phyloP scores from a whole-genome alignment of 92 coral and sea anemone species.

The Siderastrea radians region DNA sequence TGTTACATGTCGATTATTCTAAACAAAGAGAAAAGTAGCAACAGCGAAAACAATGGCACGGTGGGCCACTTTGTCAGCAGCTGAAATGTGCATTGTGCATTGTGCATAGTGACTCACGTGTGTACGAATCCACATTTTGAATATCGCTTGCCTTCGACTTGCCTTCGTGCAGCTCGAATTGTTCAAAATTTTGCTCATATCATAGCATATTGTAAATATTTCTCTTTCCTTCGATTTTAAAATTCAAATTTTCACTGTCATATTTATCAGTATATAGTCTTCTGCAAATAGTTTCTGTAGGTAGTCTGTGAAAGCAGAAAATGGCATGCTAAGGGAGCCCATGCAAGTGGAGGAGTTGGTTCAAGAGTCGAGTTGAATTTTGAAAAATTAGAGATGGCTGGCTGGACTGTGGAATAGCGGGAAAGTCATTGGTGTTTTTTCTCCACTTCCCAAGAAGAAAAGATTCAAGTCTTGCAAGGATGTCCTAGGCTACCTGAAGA shows the following conservation, averaged over 20 bases:
- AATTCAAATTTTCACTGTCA: too few relatives aligned
- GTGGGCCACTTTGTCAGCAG: background rate
- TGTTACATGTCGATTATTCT: background rate
- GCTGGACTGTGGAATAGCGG: background rate
- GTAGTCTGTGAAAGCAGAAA: background rate
- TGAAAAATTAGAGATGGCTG: conserved; percentile 14
- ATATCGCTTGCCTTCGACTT: too few relatives aligned
- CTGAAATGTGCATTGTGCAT: background rate
- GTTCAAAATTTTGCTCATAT: background rate
- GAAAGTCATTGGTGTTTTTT: background rate
- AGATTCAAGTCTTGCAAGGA: background rate
- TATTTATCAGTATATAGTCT: too few relatives aligned
- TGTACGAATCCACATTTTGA: too few relatives aligned
- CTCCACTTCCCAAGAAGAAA: background rate
- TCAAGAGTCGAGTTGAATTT: too few relatives aligned
- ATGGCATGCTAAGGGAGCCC: too few relatives aligned
- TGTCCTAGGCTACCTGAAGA: background rate
- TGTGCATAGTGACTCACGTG: background rate
- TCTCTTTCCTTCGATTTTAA: too few relatives aligned
- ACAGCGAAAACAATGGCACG: background rate
- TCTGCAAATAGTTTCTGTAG: background rate
- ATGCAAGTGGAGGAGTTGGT: too few relatives aligned
- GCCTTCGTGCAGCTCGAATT: too few relatives aligned
- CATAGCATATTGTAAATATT: too few relatives aligned
- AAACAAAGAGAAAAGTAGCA: background rate